Conservation (phyloP, 2,888 invertebrate species). For the Automeris io region DNA sequence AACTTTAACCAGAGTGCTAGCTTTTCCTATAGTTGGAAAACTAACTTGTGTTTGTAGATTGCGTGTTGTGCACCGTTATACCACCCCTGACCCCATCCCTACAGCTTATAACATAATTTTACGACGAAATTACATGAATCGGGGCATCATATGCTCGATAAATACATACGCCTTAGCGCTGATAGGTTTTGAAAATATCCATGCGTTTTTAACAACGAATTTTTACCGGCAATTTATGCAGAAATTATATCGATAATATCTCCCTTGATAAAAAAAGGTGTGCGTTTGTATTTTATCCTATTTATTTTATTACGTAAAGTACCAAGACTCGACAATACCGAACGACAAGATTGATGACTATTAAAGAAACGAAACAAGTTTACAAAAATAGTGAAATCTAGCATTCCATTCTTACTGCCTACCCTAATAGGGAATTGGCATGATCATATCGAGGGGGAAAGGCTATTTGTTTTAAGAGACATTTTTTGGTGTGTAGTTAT, state of each 20-base stretch:
- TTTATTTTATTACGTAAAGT: too few species aligned
- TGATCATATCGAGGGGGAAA: too few species aligned
- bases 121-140: conserved; percentile 53
- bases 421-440: too few species aligned
- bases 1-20: neutral
- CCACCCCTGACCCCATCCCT: conserved; percentile 46
- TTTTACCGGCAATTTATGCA: neutral
- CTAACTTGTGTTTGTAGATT: conserved; percentile 16
- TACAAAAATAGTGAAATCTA: too few species aligned
- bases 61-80: conserved; percentile 41
- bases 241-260: neutral
- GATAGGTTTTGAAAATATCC: conserved; percentile 6
- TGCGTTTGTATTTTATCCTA: too few species aligned
- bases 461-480: too few species aligned
- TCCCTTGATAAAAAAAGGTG: too few species aligned
- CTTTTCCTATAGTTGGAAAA: conserved; percentile 5
- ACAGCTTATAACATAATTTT: conserved; percentile 36
- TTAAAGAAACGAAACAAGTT: too few species aligned
- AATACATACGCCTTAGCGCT: conserved; percentile 22
- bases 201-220: conserved; percentile 1
- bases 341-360: too few species aligned
- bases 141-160: conserved; percentile 30
- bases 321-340: too few species aligned
- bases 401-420: too few species aligned
- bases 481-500: too few species aligned